A percentile compares a stretch with the other conserved stretches of the same genome.
Evolutionary conservation across 53 echinoderm and acorn worm genomes (phyloP).

Genomic region (Zoroaster sp.): DNA sequence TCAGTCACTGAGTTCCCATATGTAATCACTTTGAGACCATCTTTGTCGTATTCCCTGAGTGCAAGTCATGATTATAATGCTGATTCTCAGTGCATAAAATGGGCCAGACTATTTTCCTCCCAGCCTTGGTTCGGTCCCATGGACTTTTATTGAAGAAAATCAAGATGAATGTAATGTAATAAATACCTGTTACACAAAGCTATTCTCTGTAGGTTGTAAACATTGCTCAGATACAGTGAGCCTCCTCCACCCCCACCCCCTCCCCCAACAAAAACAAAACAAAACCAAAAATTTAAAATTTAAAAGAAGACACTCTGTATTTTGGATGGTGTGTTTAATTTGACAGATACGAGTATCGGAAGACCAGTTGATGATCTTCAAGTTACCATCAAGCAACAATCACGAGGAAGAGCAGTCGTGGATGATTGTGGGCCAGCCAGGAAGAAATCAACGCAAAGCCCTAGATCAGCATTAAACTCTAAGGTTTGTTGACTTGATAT

Average conservation of each 20-base stretch:
- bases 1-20: too few relatives aligned
- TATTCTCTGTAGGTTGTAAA: neutral
- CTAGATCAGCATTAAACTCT: neutral
- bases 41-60: too few relatives aligned
- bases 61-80: too few relatives aligned
- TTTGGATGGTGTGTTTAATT: neutral
- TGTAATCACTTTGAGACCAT: too few relatives aligned
- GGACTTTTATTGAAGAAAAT: neutral
- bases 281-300: neutral
- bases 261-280: neutral
- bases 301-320: neutral
- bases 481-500: neutral
- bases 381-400: constrained; percentile 54
- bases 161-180: neutral
- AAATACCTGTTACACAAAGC: neutral
- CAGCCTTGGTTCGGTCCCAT: too few relatives aligned
- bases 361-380: constrained; percentile 47
- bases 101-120: too few relatives aligned
- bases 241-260: neutral
- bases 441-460: constrained; percentile 7
- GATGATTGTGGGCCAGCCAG: constrained; percentile 37
- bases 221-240: neutral
- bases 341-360: constrained; percentile 4
- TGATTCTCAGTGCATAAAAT: too few relatives aligned
- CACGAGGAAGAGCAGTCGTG: constrained; percentile 44